These are phyloP conservation scores for Heterotis niloticus DNA, from an alignment of 2,113 vertebrate species.

Conservation along the genomic window DNA sequence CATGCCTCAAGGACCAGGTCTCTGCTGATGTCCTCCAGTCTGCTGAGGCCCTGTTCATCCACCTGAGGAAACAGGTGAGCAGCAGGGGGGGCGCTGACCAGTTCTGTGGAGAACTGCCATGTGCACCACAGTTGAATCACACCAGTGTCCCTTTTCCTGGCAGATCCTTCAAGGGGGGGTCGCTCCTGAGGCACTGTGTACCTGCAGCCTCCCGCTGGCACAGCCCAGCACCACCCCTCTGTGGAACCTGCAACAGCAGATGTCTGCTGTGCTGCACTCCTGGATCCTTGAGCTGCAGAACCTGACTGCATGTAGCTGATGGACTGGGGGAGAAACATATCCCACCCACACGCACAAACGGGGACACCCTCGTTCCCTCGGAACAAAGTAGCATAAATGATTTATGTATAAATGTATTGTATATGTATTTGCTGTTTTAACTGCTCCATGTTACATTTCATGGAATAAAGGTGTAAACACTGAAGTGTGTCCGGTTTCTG, in stretches of 20 bases:
- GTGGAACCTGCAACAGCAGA: not conserved
- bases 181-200: not conserved
- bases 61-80: constrained; percentile 15
- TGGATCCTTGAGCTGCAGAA: not conserved
- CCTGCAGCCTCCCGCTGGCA: not conserved
- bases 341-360: not conserved
- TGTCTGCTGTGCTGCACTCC: not conserved
- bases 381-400: not conserved
- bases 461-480: not conserved
- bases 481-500: too few relatives aligned
- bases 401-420: not conserved
- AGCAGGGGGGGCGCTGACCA: not conserved
- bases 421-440: not conserved
- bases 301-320: not conserved
- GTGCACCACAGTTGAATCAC: too few relatives aligned
- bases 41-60: not conserved
- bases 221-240: not conserved
- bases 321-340: too few relatives aligned
- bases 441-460: not conserved
- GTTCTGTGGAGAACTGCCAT: too few relatives aligned
- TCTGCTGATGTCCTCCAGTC: constrained; percentile 1
- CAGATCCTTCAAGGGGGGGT: not conserved
- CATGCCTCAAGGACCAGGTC: not conserved
- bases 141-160: not conserved
- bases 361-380: not conserved